Conservation (phyloP, 2,888 invertebrate genomes). For the Phytoseiulus persimilis region DNA sequence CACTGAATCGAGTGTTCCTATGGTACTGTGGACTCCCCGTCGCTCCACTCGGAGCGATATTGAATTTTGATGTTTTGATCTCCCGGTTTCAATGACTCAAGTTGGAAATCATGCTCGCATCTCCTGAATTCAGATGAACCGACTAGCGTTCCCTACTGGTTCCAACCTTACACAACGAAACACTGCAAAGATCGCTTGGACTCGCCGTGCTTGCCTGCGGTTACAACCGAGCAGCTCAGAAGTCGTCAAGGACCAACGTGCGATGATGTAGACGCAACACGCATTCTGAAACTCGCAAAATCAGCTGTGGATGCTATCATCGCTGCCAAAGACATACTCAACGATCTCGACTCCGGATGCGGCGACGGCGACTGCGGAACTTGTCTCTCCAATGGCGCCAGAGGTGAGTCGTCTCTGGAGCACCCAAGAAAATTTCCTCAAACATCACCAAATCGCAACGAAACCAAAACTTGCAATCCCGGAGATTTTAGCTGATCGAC, state of each 20-base stretch:
- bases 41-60: no score
- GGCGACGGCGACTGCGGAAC: constrained; percentile 71
- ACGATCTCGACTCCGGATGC: constrained; percentile 61
- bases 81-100: no score
- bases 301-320: background rate
- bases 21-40: no score
- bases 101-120: no score
- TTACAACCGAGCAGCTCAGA: background rate
- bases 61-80: no score
- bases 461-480: no score
- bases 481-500: background rate
- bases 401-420: constrained; percentile 50
- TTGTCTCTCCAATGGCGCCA: constrained; percentile 58
- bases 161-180: constrained; percentile 18
- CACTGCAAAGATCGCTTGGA: constrained; percentile 31
- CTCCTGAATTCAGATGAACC: constrained; percentile 32
- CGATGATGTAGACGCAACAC: background rate
- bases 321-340: constrained; percentile 51
- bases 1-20: no score
- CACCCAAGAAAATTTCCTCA: background rate
- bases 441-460: no score
- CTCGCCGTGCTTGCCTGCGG: constrained; percentile 13
- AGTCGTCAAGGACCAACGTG: background rate
- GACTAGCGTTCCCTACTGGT: constrained; percentile 24
- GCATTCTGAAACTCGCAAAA: background rate